phyloP scores from a whole-genome alignment of 1,140 invertebrate species.

The Calliopsis andreniformis region DNA sequence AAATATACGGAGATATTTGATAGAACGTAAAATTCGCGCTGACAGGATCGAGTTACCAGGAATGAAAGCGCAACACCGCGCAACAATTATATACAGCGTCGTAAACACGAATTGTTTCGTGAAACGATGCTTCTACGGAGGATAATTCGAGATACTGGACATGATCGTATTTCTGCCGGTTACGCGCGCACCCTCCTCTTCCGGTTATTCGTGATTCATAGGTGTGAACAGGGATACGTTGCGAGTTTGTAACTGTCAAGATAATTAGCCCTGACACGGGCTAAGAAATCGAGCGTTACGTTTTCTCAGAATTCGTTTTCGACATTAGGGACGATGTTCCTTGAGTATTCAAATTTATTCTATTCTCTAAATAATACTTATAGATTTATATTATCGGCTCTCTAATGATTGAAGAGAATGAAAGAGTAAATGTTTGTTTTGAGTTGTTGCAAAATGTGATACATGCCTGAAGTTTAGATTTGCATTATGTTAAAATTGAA shows the following conservation, averaged over 20 bases:
- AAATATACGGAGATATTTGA: no score
- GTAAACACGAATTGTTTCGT: constrained; percentile 33
- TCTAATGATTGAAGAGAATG: no score
- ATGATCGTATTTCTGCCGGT: constrained; percentile 23
- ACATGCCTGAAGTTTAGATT: no score
- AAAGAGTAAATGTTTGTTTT: no score
- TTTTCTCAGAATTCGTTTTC: constrained; percentile 13
- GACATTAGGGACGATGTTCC: no score
- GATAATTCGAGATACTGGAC: constrained; percentile 23
- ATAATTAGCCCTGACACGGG: constrained; percentile 1
- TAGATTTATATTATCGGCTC: no score
- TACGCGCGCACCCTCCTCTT: not conserved
- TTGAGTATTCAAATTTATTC: no score
- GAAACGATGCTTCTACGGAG: constrained; percentile 23
- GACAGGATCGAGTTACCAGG: not conserved
- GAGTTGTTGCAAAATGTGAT: no score
- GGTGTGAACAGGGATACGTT: constrained; percentile 4
- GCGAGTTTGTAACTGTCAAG: not conserved
- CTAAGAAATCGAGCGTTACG: not conserved
- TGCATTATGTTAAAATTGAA: no score
- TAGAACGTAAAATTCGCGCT: no score
- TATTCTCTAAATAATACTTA: no score
- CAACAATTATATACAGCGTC: constrained; percentile 8
- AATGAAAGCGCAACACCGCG: not conserved
- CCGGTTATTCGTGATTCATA: constrained; percentile 39